These are phyloP conservation scores for Bombus affinis DNA, from an alignment of 1,140 invertebrate species.

Conservation along the genomic window DNA sequence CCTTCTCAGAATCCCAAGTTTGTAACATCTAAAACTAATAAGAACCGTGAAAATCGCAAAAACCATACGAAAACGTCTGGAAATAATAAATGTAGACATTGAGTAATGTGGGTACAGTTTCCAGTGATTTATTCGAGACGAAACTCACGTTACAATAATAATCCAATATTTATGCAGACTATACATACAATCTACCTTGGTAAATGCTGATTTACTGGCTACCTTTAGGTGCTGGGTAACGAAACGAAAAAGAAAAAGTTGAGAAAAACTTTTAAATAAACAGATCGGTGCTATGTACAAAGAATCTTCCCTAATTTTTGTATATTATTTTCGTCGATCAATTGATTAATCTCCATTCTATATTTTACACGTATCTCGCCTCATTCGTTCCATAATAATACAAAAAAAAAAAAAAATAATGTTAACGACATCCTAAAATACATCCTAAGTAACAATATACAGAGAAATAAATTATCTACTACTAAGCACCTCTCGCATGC, in stretches of 20 bases:
- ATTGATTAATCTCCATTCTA: neutral
- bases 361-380: conserved; percentile 47
- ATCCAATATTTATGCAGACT: conserved; percentile 61
- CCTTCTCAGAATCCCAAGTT: neutral
- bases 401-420: conserved; percentile 18
- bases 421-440: conserved; percentile 45
- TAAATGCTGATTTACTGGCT: conserved; percentile 70
- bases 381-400: neutral
- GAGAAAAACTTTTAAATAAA: conserved; percentile 68
- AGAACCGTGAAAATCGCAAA: neutral
- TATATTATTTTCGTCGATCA: conserved; percentile 15
- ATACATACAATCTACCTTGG: conserved; percentile 60
- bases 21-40: neutral
- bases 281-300: conserved; percentile 68
- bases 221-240: conserved; percentile 54
- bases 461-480: conserved; percentile 71
- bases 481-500: conserved; percentile 53
- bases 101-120: conserved; percentile 42
- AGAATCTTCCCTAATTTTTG: conserved; percentile 17
- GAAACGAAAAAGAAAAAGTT: neutral
- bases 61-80: neutral
- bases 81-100: conserved; percentile 6
- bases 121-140: conserved; percentile 61
- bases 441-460: conserved; percentile 56
- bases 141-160: conserved; percentile 55